Conservation (phyloP, 1,140 invertebrate genomes). For the Drosophila nikananu region DNA sequence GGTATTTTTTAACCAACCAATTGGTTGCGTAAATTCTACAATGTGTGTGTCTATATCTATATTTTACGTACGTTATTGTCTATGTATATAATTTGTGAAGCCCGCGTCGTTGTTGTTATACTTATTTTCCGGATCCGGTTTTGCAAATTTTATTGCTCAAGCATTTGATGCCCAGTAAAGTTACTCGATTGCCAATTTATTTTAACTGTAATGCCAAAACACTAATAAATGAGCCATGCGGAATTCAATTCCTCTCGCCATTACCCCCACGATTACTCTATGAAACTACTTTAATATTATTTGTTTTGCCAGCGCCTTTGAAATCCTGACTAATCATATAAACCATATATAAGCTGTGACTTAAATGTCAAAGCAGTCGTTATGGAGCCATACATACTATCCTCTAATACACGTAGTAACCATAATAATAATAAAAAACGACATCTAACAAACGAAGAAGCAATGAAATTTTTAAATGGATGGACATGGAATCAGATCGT, state of each 20-base stretch:
- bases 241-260: constrained; percentile 63
- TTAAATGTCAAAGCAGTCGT: constrained; percentile 63
- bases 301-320: constrained; percentile 25
- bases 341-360: constrained; percentile 51
- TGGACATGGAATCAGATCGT: constrained; percentile 8
- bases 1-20: constrained; percentile 48
- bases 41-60: constrained; percentile 40
- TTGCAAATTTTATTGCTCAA: constrained; percentile 43
- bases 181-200: constrained; percentile 53
- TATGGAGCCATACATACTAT: constrained; percentile 68
- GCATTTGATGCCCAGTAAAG: constrained; percentile 32
- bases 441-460: constrained; percentile 79
- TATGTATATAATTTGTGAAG: constrained; percentile 56
- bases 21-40: constrained; percentile 56
- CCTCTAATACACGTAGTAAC: constrained; percentile 68
- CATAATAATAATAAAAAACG: constrained; percentile 71
- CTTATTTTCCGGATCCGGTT: constrained; percentile 22
- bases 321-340: constrained; percentile 54
- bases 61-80: constrained; percentile 56
- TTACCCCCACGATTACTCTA: constrained; percentile 24
- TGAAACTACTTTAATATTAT: constrained; percentile 20
- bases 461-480: constrained; percentile 38
- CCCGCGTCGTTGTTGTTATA: constrained; percentile 28
- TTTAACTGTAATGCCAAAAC: constrained; percentile 68
- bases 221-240: constrained; percentile 75